Evolutionary conservation across 2,797 vertebrate genomes (phyloP), one percentile per base, ranked within the genome.

Genomic region (Phrynocephalus forsythii): DNA sequence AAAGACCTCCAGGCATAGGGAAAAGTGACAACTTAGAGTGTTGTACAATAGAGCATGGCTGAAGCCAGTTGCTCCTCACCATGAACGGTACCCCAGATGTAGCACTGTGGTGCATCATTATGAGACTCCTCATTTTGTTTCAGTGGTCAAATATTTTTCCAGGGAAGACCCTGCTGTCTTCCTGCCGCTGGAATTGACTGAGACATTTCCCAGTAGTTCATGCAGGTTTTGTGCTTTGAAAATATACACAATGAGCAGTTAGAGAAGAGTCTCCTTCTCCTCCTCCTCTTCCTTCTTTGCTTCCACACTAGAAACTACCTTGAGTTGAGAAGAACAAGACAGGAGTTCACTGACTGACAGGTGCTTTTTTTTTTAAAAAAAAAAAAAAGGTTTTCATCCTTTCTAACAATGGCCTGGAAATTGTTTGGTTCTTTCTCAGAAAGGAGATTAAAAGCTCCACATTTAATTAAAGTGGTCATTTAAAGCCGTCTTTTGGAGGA

Each of bases 91-190:
- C 2, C 60, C 9, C 60, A 63, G 60, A 2, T 63, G 60, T 15
- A 63, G 60, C 16, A 63, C 15, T 16, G 15, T 60, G 56, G 56
- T 6, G 7, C 15, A 79, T 93, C 85, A 91, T 90, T 44, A 73
- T 79, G 89, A 88, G 89, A 33, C 80, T 0, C 2, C 82, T 72
- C n/a, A 4, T 44, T 38, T 38, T 20, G 20, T 75, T 75, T 8
- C 8, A 79, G 82, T 1, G 44, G 86, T 87, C 88, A 88, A 89
- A 95, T 92, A 85, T 90, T 86, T 95, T 91, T 92, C 48, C 52
- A 82, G 8, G 91, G 88, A 93, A 92, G 86, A 92, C 88, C 88
- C 77, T 84, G 24, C 7, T 92, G 72, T 88, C 30, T 50, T 87
- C 90, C n/a, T 91, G 84, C 88, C 90, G 48, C 48, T 26, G 1